Base-by-base conservation (phyloP, 2,113 vertebrate genomes). In the Tinamus guttatus region DNA sequence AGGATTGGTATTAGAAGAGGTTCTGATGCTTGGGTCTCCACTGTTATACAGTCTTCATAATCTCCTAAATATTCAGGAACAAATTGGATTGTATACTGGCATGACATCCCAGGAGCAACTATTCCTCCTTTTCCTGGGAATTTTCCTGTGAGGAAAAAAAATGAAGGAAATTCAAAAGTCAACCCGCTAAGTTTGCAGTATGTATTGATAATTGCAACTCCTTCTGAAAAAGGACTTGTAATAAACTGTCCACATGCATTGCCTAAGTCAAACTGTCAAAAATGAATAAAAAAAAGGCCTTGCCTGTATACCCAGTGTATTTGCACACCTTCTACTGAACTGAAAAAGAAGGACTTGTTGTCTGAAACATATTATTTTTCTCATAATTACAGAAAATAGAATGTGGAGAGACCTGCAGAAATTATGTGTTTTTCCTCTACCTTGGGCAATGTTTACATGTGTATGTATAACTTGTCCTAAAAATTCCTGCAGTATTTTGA, bases 51-150 rank as follows among this genome's bases (percentile, higher is more conserved):
- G 86, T 99, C 99, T 82, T 99, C 98, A 58, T 98, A 99, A 64
- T 99, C 97, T 15, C 97, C 98, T 24, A 99, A 95, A 67, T 97
- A 97, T 91, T 99, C 98, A 5, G 99, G 99, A 84, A 98, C 96
- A 83, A 99, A 99, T n/a, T 97, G 99, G 51, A 99, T 89, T 0
- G 67, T 97, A 85, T 99, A 99, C 81, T 98, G 98, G 89, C 99
- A 99, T 62, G 98, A 98, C 99, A 99, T 99, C 15, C 99, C 99
- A 7, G 99, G 99, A 78, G 99, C 99, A 32, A 99, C 97, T 73
- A 98, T 96, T 7, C 99, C 98, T 4, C 98, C 98, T 32, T 98
- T 97, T 65, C 99, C 98, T 16, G 99, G 99, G 77, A 99, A 99
- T 97, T 98, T 98, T 69, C 99, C 99, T 99, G 80, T 8, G 49